Percentiles rank a stretch among this genome's conserved stretches.
phyloP scores from a whole-genome alignment of 2,888 invertebrate genomes.

The Morpho achilles region DNA sequence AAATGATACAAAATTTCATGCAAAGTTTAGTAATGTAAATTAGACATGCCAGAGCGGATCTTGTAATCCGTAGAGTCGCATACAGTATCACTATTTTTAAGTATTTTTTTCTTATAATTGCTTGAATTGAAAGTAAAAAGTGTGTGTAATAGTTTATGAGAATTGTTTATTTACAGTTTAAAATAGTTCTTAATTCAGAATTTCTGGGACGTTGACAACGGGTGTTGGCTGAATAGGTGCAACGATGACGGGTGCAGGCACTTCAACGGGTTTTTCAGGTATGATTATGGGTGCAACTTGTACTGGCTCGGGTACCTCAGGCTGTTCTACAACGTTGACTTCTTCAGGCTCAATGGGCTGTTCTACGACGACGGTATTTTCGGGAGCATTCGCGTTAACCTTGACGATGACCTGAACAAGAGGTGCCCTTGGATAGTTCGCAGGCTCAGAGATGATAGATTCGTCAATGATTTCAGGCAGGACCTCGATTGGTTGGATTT shows the following conservation, averaged over 20 bases:
- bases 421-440: conserved; percentile 21
- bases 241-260: not conserved
- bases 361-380: conserved; percentile 22
- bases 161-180: too few species aligned
- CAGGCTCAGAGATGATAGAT: conserved; percentile 22
- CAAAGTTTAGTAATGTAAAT: too few species aligned
- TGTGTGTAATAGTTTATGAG: too few species aligned
- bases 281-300: not conserved
- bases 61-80: too few species aligned
- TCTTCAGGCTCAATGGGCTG: conserved; percentile 7
- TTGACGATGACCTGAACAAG: conserved; percentile 37
- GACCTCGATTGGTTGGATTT: conserved; percentile 25
- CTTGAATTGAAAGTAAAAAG: too few species aligned
- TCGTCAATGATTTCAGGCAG: conserved; percentile 36
- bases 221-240: conserved; percentile 5
- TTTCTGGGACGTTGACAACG: not conserved
- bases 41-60: too few species aligned
- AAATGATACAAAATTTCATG: too few species aligned
- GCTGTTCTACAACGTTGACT: conserved; percentile 13
- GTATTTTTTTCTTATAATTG: too few species aligned
- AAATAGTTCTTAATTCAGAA: too few species aligned
- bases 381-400: conserved; percentile 21
- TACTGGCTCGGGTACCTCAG: conserved; percentile 6
- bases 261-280: not conserved
- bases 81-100: too few species aligned